Conservation (phyloP, 2,113 vertebrate species). For the Acinonyx jubatus region DNA sequence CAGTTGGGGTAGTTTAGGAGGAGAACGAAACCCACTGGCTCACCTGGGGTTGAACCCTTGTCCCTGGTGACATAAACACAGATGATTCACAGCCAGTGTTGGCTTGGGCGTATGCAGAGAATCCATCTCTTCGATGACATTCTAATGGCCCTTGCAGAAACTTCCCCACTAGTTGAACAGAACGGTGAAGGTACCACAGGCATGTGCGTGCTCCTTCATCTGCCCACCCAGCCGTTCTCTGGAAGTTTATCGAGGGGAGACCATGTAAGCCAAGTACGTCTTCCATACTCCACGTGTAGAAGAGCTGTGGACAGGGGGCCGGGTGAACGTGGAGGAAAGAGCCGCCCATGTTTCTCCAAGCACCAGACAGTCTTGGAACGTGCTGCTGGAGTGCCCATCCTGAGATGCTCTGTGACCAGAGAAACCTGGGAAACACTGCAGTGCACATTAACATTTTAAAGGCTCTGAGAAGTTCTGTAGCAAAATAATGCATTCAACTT, state of each 20-base stretch:
- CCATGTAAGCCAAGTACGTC: background rate
- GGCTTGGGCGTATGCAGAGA: background rate
- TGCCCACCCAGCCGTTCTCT: background rate
- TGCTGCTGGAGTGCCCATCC: background rate
- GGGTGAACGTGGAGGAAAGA: background rate
- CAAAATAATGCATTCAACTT: background rate
- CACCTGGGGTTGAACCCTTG: background rate
- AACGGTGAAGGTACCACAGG: background rate
- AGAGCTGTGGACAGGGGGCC: background rate
- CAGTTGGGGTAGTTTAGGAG: background rate
- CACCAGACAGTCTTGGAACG: background rate
- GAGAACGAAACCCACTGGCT: background rate
- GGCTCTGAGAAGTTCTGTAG: background rate
- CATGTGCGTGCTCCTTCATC: rapidly evolving
- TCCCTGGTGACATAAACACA: background rate
- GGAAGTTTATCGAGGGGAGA: background rate
- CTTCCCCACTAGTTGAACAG: background rate
- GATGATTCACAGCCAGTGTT: background rate
- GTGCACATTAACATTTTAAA: background rate
- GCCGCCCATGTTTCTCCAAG: background rate
- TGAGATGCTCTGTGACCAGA: background rate
- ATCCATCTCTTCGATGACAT: background rate
- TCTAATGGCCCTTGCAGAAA: background rate
- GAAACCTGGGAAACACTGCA: background rate
- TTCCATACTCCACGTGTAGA: background rate